phyloP scores from a whole-genome alignment of 2,888 invertebrate genomes.

The Hemaris fuciformis region DNA sequence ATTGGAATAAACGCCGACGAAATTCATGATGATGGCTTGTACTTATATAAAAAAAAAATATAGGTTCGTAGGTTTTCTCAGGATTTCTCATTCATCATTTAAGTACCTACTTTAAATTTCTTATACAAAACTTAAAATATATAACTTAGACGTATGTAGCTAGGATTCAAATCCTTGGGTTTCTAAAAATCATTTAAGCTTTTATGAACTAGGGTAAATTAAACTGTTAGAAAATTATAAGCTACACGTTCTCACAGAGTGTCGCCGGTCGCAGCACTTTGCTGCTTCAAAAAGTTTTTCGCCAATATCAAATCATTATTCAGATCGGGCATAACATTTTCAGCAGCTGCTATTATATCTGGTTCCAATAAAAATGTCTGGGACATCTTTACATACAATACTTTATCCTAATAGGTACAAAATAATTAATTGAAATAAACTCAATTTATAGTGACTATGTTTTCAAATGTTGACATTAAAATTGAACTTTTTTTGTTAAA shows the following conservation, averaged over 20 bases:
- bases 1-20: too few species aligned
- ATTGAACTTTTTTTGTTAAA: too few species aligned
- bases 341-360: constrained; percentile 70
- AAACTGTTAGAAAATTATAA: not conserved
- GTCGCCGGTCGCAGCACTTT: constrained; percentile 83
- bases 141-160: too few species aligned
- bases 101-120: too few species aligned
- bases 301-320: constrained; percentile 82
- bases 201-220: not conserved
- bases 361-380: constrained; percentile 65
- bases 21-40: too few species aligned
- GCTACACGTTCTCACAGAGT: constrained; percentile 72
- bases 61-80: too few species aligned
- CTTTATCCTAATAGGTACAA: not conserved
- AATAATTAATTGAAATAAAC: not conserved
- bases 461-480: not conserved
- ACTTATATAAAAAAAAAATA: too few species aligned
- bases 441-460: not conserved
- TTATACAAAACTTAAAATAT: too few species aligned
- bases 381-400: constrained; percentile 49
- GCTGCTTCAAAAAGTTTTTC: constrained; percentile 83
- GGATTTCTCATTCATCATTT: too few species aligned
- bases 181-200: too few species aligned
- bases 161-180: too few species aligned
- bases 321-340: constrained; percentile 76